Evolutionary conservation across 2,797 vertebrate species (phyloP).

Genomic region (Myiotriccus ornatus): DNA sequence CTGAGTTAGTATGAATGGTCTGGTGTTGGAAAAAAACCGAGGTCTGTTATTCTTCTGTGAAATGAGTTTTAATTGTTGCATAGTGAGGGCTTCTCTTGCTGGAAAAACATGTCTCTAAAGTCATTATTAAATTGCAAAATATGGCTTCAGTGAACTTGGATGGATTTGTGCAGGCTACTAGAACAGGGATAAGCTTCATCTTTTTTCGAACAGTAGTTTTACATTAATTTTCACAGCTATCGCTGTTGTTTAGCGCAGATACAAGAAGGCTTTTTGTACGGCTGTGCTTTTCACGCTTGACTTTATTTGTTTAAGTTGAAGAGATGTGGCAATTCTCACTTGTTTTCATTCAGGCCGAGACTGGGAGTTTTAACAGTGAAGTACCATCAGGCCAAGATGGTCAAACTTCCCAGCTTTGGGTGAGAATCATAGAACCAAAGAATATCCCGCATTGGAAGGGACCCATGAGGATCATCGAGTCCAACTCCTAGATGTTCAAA

Average conservation of each 20-base stretch:
- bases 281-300: not conserved
- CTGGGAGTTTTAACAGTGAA: not conserved
- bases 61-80: not conserved
- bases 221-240: conserved; percentile 10
- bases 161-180: conserved; percentile 18
- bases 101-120: not conserved
- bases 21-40: not conserved
- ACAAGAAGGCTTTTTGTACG: not conserved
- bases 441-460: not conserved
- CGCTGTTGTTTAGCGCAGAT: not conserved
- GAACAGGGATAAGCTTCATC: not conserved
- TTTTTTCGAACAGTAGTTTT: not conserved
- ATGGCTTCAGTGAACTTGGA: not conserved
- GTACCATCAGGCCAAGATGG: not conserved
- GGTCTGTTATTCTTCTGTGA: not conserved
- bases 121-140: conserved; percentile 2
- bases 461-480: not conserved
- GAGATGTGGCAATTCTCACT: not conserved
- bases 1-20: not conserved
- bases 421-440: not conserved
- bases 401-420: not conserved
- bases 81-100: not conserved
- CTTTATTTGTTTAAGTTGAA: not conserved
- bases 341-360: not conserved
- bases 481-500: not conserved